Evolutionary conservation across 2,113 vertebrate species (phyloP), one percentile per base, ranked within the genome.

Genomic region (Rhizomys pruinosus): DNA sequence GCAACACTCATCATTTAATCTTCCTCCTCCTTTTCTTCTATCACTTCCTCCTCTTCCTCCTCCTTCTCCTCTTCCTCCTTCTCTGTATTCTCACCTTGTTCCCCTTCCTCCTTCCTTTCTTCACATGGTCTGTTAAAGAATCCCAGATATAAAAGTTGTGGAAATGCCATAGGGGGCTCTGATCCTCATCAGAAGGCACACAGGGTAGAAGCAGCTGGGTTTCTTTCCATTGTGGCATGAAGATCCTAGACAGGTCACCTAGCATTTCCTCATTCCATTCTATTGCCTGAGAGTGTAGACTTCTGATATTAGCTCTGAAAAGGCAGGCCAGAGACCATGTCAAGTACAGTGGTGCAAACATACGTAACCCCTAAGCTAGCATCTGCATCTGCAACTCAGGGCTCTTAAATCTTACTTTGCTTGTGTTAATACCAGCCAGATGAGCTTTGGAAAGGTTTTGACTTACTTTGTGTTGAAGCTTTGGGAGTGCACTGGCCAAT

Each of bases 381-480:
- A 16, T 84, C 64, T 84, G 32, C 19, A 20, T 82, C 82, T 68
- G 63, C 17, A 57, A 7, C n/a, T 57, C 4, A 0, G 76, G 22
- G 89, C 37, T 74, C 85, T 66, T 72, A 69, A 69, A 44, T 66
- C 63, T 73, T 89, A 63, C 73, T 93, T 95, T 89, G 69, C 84
- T 81, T 32, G 66, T 84, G 89, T 94, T 90, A 79, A 66, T 91
- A 37, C 34, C 78, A 86, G 59, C 71, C 90, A 82, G 34, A 37
- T 13, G 63, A 86, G 78, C 74, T 76, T 89, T 64, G 55, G 73
- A 92, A 91, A 82, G 91, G 82, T 72, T 93, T 89, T 89, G 94
- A 87, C 92, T 90, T 89, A 84, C 55, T 76, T 52, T 44, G 61
- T 84, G 73, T 94, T 74, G 89, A 89, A 85, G 87, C 66, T 15